Conservation (phyloP, 2,888 invertebrate genomes). For the Auanema freiburgensis region DNA sequence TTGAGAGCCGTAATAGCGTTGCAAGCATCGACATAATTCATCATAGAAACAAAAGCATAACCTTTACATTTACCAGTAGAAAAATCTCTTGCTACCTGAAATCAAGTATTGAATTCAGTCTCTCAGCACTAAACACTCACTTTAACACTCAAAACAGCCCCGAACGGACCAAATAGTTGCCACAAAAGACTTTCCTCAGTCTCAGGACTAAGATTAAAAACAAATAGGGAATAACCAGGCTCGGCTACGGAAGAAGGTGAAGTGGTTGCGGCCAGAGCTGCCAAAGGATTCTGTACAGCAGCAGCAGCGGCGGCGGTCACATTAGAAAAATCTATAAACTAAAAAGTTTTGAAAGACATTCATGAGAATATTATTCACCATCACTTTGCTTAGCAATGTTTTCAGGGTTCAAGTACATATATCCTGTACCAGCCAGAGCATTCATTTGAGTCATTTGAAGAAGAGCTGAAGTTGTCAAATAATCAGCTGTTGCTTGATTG, state of each 20-base stretch:
- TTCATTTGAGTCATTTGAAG: conserved; percentile 73
- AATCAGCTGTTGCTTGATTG: conserved; percentile 66
- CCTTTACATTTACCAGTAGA: conserved; percentile 97
- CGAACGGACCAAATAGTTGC: conserved; percentile 95
- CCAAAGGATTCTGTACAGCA: conserved; percentile 24
- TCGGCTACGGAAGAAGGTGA: conserved; percentile 31
- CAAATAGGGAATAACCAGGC: conserved; percentile 89
- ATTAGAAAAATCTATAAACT: too few relatives aligned
- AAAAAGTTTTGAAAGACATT: background rate
- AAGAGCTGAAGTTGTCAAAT: conserved; percentile 44
- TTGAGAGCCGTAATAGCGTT: conserved; percentile 94
- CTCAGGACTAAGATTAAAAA: conserved; percentile 87
- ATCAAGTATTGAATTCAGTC: too few relatives aligned
- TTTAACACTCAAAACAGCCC: conserved; percentile 94
- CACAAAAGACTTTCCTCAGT: conserved; percentile 87
- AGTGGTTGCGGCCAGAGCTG: conserved; percentile 37
- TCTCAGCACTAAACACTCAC: too few relatives aligned
- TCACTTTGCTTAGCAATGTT: background rate
- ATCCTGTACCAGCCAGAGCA: conserved; percentile 24
- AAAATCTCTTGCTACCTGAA: conserved; percentile 81
- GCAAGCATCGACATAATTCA: conserved; percentile 93
- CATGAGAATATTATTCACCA: background rate
- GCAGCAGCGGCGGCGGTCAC: conserved; percentile 4
- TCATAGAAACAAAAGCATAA: conserved; percentile 97
- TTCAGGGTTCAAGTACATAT: background rate